Evolutionary conservation across 2,888 invertebrate species (phyloP), one percentile per base, ranked within the genome.

Genomic region (Gonocerus acuteangulatus): DNA sequence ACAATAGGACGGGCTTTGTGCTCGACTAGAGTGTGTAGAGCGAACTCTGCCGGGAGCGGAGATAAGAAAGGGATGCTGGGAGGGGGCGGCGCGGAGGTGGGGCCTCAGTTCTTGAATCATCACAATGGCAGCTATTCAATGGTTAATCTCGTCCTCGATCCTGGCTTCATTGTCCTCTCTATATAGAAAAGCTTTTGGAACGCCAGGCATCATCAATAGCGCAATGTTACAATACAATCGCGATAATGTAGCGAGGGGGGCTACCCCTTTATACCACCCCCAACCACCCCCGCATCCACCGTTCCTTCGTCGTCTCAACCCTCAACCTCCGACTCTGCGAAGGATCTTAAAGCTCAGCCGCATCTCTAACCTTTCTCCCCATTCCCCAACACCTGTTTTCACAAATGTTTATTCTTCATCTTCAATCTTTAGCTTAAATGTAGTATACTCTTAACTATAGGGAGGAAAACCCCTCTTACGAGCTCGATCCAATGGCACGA

Each of bases 221-320:
- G 67, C 68, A 68, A 67, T 67, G 68, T 67, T 68, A 68, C 68
- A 68, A 68, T 68, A 67, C 68, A 67, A 68, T 68, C 67, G 68
- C 66, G 68, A 68, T 68, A 67, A 68, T 67, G 67, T 67, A 66
- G 63, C 61, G 36, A 22, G 36, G 42, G 22, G 4, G 47, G 23
- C 39, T 39, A 36, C 45, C 60, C 59, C 51, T 51, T 48, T 59
- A 47, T 58, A 49, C 16, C 57, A 27, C 62, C 62, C 42, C 57
- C 48, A 18, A 18, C 36, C 49, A 23, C 45, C 34, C 58, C 58
- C 42, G 23, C 32, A 18, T 44, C 57, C 58, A 19, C 36, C 44
- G 32, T n/a, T 32, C 32, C n/a, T 13, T 15, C n/a, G 39, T n/a
- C 15, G 4, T n/a, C 39, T 39, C 39, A 11, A 2, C 48, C 48